Evolutionary conservation across 2,797 vertebrate species (phyloP).

Genomic region (Argentina silus): DNA sequence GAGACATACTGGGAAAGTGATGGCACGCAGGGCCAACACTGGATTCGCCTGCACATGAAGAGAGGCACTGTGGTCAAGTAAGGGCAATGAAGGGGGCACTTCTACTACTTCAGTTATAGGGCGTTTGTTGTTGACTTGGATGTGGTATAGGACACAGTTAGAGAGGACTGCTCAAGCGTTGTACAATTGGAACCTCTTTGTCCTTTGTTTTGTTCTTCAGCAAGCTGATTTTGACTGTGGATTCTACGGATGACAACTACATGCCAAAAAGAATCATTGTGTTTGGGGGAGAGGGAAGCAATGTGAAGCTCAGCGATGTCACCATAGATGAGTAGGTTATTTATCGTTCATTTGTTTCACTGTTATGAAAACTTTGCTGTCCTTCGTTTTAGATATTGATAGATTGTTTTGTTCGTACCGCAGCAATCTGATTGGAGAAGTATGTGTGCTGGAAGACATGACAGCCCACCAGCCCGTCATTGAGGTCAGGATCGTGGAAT

Average conservation of each 20-base stretch:
- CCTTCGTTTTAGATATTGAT: background rate
- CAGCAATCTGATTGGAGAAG: slow-evolving; percentile 93
- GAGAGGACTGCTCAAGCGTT: too few species aligned
- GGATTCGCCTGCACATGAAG: slow-evolving; percentile 98
- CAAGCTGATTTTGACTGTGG: slow-evolving; percentile 92
- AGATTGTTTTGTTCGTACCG: slow-evolving; percentile 2
- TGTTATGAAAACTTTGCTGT: background rate
- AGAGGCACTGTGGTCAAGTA: slow-evolving; percentile 97
- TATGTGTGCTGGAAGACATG: slow-evolving; percentile 97
- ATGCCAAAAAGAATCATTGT: slow-evolving; percentile 94
- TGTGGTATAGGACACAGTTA: too few species aligned
- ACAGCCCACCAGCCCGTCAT: slow-evolving; percentile 89
- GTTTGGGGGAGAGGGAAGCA: slow-evolving; percentile 91
- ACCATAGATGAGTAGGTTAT: slow-evolving; percentile 91
- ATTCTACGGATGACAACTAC: slow-evolving; percentile 96
- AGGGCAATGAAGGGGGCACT: slow-evolving; percentile 38
- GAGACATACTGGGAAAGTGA: slow-evolving; percentile 99
- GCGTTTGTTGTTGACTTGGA: too few species aligned
- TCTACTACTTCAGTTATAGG: background rate
- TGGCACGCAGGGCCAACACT: slow-evolving; percentile 96
- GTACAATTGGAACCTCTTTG: too few species aligned
- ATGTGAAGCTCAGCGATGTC: slow-evolving; percentile 90
- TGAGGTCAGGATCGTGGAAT: slow-evolving; percentile 94
- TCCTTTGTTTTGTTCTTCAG: slow-evolving; percentile 66
- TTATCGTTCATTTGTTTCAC: background rate